Percentiles rank a stretch among this genome's conserved stretches.
phyloP scores from a whole-genome alignment of 1,140 invertebrate genomes.

The Orius insidiosus region DNA sequence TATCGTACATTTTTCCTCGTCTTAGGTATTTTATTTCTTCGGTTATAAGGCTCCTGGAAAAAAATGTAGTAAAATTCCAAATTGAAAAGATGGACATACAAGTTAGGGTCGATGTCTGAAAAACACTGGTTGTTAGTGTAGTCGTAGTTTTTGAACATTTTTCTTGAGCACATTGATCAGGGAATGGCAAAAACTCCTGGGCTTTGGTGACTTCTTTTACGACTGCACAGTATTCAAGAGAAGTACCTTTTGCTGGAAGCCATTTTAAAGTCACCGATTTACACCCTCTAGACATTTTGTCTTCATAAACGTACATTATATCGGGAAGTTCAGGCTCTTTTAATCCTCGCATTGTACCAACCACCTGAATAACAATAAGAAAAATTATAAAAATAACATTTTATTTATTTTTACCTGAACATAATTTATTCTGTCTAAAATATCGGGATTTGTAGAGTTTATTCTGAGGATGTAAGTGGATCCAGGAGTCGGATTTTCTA shows the following conservation, averaged over 20 bases:
- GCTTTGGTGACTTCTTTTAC: slow-evolving; percentile 1
- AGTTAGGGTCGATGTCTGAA: neutral
- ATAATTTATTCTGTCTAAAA: slow-evolving; percentile 1
- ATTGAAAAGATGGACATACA: neutral
- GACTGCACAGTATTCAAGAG: slow-evolving; percentile 4
- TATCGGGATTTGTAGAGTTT: slow-evolving; percentile 4
- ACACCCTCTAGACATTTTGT: neutral
- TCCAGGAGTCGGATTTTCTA: slow-evolving; percentile 4
- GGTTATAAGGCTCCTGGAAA: slow-evolving; percentile 11
- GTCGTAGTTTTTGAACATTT: slow-evolving; percentile 5
- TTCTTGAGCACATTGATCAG: slow-evolving; percentile 8
- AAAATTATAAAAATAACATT: too few relatives aligned
- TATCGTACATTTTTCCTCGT: slow-evolving; percentile 12
- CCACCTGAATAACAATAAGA: neutral
- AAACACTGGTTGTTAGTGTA: slow-evolving; percentile 8
- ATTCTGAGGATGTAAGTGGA: slow-evolving; percentile 5
- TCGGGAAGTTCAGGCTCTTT: slow-evolving; percentile 4
- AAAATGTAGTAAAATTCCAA: neutral
- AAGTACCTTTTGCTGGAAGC: neutral
- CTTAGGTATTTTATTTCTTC: slow-evolving; percentile 6
- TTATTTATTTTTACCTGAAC: neutral
- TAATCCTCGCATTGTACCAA: neutral
- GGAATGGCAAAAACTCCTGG: neutral
- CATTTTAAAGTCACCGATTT: slow-evolving; percentile 1
- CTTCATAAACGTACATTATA: neutral